A percentile compares a stretch with the other conserved stretches of the same genome.
phyloP scores from a whole-genome alignment of 2,888 invertebrate genomes.

The Hanleya hanleyi region DNA sequence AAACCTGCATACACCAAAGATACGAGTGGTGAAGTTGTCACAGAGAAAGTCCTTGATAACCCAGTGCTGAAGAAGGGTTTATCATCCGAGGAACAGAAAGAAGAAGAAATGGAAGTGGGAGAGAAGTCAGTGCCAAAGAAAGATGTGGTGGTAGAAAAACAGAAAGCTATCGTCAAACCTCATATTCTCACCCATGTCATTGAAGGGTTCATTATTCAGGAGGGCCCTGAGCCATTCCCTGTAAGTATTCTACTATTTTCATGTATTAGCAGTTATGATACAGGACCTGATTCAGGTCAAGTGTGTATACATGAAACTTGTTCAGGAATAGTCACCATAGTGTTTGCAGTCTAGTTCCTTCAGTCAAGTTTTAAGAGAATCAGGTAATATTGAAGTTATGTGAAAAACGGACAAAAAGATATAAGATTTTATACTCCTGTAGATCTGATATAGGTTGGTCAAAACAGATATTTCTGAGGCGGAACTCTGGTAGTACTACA shows the following conservation, averaged over 20 bases:
- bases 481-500: no score
- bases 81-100: not conserved
- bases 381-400: no score
- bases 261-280: no score
- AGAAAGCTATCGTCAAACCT: conserved; percentile 93
- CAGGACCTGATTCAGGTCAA: no score
- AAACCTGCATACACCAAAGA: conserved; percentile 9
- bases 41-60: conserved; percentile 14
- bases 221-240: conserved; percentile 79
- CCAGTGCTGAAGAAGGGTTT: conserved; percentile 12
- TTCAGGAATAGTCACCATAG: no score
- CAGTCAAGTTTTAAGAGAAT: no score
- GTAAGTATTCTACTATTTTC: no score
- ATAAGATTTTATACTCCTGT: no score
- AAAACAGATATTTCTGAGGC: no score
- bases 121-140: conserved; percentile 13
- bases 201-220: conserved; percentile 97
- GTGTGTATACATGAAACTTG: no score
- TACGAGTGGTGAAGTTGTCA: not conserved
- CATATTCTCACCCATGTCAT: conserved; percentile 97
- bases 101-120: conserved; percentile 17
- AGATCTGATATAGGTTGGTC: no score
- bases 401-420: no score
- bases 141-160: conserved; percentile 57
- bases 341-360: not conserved